Conservation (phyloP, 2,797 vertebrate species). For the Chiloscyllium punctatum region DNA sequence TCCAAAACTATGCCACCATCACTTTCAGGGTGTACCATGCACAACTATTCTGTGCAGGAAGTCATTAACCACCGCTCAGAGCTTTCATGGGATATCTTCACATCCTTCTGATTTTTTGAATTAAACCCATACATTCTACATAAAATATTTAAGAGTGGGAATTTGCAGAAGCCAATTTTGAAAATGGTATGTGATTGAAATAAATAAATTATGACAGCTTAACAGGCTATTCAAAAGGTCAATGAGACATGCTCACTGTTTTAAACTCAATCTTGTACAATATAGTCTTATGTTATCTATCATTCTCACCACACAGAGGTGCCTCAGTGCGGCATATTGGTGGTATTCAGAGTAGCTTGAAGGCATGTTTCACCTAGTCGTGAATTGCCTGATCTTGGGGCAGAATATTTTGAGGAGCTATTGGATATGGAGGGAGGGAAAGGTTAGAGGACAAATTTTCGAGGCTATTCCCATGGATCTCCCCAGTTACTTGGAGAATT, state of each 20-base stretch:
- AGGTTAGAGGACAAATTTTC: not conserved
- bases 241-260: not conserved
- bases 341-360: not conserved
- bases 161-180: conserved; percentile 26
- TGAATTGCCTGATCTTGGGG: not conserved
- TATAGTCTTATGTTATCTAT: no score
- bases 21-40: not conserved
- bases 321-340: not conserved
- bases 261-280: not conserved
- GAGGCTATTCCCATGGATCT: not conserved
- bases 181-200: conserved; percentile 20
- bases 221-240: conserved; percentile 7
- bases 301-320: not conserved
- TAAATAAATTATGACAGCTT: not conserved
- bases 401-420: not conserved
- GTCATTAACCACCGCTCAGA: not conserved
- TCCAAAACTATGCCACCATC: not conserved
- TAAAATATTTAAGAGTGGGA: conserved; percentile 26
- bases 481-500: not conserved
- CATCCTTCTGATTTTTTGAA: not conserved
- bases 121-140: not conserved
- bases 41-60: not conserved
- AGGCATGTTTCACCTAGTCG: not conserved
- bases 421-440: not conserved
- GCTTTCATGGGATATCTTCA: not conserved